Evolutionary conservation across 2,113 vertebrate species (phyloP).

Genomic region (Brachyhypopomus occidentalis): DNA sequence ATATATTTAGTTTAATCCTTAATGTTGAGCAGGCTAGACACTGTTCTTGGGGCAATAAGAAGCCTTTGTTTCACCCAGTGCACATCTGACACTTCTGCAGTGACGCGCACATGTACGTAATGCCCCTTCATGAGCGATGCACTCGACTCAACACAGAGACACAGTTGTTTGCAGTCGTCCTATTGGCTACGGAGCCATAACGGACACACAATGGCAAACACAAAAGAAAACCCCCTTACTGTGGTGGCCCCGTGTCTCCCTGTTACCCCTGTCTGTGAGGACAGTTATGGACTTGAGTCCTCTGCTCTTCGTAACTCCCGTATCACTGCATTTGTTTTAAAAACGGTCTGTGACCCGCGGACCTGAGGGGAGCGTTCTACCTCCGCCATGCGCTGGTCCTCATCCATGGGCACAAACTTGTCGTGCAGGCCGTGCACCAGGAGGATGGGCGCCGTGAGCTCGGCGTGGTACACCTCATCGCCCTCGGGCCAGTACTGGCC

Average conservation of each 20-base stretch:
- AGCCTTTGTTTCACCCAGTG: constrained; percentile 32
- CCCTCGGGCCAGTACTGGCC: constrained; percentile 99
- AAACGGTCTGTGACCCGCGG: too few relatives aligned
- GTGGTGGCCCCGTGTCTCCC: not conserved
- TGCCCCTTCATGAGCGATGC: constrained; percentile 16
- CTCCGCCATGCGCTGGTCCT: constrained; percentile 97
- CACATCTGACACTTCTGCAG: constrained; percentile 35
- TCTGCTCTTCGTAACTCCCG: too few relatives aligned
- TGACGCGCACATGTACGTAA: constrained; percentile 24
- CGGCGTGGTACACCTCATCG: constrained; percentile 93
- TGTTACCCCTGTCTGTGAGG: not conserved
- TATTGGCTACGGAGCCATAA: not conserved
- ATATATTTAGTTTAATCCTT: not conserved
- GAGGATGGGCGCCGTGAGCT: constrained; percentile 90
- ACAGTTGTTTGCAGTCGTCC: constrained; percentile 16
- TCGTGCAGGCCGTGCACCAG: constrained; percentile 95
- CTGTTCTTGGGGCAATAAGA: constrained; percentile 22
- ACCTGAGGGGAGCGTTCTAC: constrained; percentile 64
- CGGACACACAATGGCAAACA: not conserved
- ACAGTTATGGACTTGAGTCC: not conserved
- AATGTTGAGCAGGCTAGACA: not conserved
- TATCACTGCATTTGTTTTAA: too few relatives aligned
- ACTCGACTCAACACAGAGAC: constrained; percentile 27
- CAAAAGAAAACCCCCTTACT: not conserved
- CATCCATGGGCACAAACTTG: constrained; percentile 94